Conservation (phyloP, 2,113 vertebrate genomes). For the Atherinomorus stipes region DNA sequence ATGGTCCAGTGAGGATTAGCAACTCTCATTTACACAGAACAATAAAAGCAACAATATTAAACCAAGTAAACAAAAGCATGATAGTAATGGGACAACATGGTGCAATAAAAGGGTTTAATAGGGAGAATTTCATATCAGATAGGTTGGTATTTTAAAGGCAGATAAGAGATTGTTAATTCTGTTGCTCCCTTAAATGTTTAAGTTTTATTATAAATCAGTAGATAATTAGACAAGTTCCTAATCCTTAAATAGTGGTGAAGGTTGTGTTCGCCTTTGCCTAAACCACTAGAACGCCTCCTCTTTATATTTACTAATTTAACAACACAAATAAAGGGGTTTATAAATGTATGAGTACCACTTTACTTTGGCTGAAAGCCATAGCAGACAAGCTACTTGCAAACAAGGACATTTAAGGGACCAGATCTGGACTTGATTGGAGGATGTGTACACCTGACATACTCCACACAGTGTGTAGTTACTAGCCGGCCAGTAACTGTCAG, state of each 20-base stretch:
- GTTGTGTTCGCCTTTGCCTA: conserved; percentile 13
- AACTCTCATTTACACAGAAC: conserved; percentile 25
- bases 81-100: not conserved
- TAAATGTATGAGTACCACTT: conserved; percentile 39
- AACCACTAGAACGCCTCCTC: not conserved
- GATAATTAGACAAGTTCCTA: not conserved
- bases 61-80: conserved; percentile 8
- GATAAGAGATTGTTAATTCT: not conserved
- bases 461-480: conserved; percentile 19
- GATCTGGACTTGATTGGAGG: conserved; percentile 23
- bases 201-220: conserved; percentile 7
- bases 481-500: conserved; percentile 37
- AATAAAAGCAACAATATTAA: conserved; percentile 18
- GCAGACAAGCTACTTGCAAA: conserved; percentile 40
- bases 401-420: conserved; percentile 25
- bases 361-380: conserved; percentile 37
- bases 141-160: not conserved
- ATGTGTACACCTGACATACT: conserved; percentile 21
- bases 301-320: conserved; percentile 31
- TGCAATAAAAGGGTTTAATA: not conserved
- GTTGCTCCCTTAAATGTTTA: not conserved
- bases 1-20: conserved; percentile 15
- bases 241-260: not conserved
- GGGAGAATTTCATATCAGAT: not conserved
- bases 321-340: not conserved